These are phyloP conservation scores for Dryococelus australis DNA, from an alignment of 2,888 invertebrate species.

Conservation along the genomic window DNA sequence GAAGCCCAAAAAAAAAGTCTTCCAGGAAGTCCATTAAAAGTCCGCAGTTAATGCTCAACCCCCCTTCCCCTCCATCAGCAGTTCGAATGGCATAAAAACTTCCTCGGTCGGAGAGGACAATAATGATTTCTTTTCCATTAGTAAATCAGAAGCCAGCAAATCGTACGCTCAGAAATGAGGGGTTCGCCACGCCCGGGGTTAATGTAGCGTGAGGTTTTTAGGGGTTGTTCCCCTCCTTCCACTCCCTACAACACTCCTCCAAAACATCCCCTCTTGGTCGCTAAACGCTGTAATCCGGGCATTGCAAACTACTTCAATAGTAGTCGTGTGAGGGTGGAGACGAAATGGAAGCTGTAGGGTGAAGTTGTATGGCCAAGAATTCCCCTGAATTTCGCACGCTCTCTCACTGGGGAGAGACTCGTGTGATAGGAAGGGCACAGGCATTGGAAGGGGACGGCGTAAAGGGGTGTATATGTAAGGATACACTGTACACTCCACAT, in stretches of 20 bases:
- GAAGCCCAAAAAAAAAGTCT: neutral
- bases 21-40: conserved; percentile 3
- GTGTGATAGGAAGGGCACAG: no score
- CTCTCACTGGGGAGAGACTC: neutral
- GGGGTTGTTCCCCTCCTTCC: neutral
- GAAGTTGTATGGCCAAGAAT: neutral
- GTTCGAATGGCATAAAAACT: neutral
- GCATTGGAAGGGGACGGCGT: no score
- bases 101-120: conserved; percentile 2
- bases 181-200: neutral
- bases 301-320: neutral
- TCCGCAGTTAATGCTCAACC: neutral
- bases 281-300: neutral
- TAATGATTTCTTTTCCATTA: conserved; percentile 16
- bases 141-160: conserved; percentile 9
- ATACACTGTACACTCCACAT: no score
- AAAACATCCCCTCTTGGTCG: no score
- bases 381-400: neutral
- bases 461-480: no score
- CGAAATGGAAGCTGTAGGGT: neutral
- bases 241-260: no score
- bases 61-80: neutral
- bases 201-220: neutral
- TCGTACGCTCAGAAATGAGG: neutral
- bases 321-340: neutral